phyloP scores from a whole-genome alignment of 2,888 invertebrate genomes.

The Acronicta aceris region DNA sequence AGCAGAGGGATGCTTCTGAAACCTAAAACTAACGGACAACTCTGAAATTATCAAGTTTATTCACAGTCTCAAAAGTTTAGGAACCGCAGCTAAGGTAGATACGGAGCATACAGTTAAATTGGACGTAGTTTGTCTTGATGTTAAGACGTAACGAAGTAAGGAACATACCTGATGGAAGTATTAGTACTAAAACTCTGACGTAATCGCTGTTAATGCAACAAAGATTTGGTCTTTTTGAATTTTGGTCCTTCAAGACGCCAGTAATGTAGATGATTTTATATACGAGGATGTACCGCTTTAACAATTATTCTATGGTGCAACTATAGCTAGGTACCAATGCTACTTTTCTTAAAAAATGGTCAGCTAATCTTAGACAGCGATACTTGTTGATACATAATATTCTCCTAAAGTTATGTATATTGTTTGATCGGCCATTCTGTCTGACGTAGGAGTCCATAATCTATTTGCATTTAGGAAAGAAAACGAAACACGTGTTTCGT shows the following conservation, averaged over 20 bases:
- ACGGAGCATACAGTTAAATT: constrained; percentile 8
- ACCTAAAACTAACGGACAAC: constrained; percentile 22
- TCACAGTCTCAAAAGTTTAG: constrained; percentile 32
- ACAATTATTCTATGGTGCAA: too few relatives aligned
- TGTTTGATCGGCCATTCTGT: too few relatives aligned
- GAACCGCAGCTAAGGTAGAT: constrained; percentile 26
- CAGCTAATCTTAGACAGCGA: too few relatives aligned
- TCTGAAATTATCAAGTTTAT: constrained; percentile 40
- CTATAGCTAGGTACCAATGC: too few relatives aligned
- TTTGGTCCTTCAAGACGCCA: neutral
- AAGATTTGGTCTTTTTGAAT: neutral
- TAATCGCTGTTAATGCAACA: constrained; percentile 3
- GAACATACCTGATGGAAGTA: neutral
- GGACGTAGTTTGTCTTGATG: constrained; percentile 14
- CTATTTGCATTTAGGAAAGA: too few relatives aligned
- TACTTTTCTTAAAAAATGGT: too few relatives aligned
- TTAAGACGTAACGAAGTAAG: constrained; percentile 1
- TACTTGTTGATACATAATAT: too few relatives aligned
- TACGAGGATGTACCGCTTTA: too few relatives aligned
- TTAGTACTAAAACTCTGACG: constrained; percentile 1
- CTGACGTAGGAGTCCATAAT: too few relatives aligned
- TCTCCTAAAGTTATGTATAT: too few relatives aligned
- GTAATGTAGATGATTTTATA: too few relatives aligned
- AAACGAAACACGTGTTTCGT: too few relatives aligned
- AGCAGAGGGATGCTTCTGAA: constrained; percentile 12